phyloP scores from a whole-genome alignment of 2,113 vertebrate species.

The Sorex fumeus region DNA sequence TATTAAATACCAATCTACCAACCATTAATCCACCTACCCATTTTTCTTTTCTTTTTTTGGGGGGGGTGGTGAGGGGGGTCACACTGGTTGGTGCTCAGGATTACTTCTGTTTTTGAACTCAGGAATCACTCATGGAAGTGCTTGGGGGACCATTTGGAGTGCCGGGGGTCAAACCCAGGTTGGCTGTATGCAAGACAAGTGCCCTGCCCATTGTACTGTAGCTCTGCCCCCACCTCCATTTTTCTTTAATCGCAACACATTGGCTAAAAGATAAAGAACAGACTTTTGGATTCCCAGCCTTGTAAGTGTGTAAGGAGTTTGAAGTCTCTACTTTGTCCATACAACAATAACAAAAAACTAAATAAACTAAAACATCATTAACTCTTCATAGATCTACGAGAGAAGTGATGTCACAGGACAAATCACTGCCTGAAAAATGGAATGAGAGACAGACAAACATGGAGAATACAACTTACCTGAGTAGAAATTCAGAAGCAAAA shows the following conservation, averaged over 20 bases:
- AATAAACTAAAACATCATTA: background rate
- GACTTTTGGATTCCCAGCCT: background rate
- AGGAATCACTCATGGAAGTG: no score
- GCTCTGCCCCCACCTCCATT: background rate
- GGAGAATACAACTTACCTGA: background rate
- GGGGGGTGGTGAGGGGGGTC: no score
- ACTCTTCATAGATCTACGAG: background rate
- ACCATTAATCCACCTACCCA: background rate
- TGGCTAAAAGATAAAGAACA: background rate
- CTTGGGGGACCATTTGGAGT: no score
- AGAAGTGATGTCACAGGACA: background rate
- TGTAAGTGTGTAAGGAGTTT: background rate
- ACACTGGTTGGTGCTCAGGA: no score
- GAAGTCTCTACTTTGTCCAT: background rate
- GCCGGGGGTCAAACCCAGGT: no score
- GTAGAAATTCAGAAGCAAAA: conserved; percentile 6
- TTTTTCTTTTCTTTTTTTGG: no score
- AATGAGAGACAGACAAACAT: background rate
- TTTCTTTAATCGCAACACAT: background rate
- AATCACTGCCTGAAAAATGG: background rate
- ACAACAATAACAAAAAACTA: conserved; percentile 41
- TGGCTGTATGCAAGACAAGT: no score
- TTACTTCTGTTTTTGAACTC: no score
- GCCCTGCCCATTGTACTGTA: no score
- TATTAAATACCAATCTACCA: conserved; percentile 16